Evolutionary conservation across 2,888 invertebrate species (phyloP).

Genomic region (Lapara coniferarum): DNA sequence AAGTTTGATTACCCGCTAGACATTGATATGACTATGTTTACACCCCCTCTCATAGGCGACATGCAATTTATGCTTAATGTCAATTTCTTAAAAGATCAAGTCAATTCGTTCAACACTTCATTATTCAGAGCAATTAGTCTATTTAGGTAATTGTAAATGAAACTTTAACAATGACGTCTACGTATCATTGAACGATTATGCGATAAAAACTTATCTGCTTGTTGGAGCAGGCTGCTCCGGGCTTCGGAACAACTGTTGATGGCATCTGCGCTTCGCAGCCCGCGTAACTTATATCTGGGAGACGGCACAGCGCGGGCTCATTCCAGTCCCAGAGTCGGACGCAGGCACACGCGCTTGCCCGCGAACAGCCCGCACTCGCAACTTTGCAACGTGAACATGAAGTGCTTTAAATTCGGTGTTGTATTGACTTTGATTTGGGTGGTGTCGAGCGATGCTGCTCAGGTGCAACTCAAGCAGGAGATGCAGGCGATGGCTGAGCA

Average conservation of each 20-base stretch:
- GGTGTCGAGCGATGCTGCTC: constrained; percentile 50
- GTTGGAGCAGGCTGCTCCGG: constrained; percentile 41
- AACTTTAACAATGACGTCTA: not conserved
- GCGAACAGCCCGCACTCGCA: constrained; percentile 36
- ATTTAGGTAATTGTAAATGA: constrained; percentile 14
- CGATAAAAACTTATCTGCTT: constrained; percentile 29
- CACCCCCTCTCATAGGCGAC: no score
- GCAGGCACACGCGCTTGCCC: constrained; percentile 42
- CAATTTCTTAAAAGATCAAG: no score
- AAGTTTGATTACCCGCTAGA: no score
- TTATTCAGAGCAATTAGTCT: constrained; percentile 8
- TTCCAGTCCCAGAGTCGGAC: constrained; percentile 50
- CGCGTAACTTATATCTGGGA: constrained; percentile 52
- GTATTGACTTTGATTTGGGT: constrained; percentile 50
- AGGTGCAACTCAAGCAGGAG: constrained; percentile 53
- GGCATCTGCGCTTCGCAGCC: constrained; percentile 69
- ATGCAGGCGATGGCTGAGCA: constrained; percentile 58
- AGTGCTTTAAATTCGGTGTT: constrained; percentile 53
- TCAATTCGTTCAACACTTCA: not conserved
- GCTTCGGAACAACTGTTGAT: constrained; percentile 73
- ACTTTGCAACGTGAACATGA: constrained; percentile 55
- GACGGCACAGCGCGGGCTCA: constrained; percentile 46
- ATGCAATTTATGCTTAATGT: no score
- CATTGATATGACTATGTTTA: no score
- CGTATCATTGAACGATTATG: constrained; percentile 25